Evolutionary conservation across 2,888 invertebrate species (phyloP).

Genomic region (Rhagonycha lutea): DNA sequence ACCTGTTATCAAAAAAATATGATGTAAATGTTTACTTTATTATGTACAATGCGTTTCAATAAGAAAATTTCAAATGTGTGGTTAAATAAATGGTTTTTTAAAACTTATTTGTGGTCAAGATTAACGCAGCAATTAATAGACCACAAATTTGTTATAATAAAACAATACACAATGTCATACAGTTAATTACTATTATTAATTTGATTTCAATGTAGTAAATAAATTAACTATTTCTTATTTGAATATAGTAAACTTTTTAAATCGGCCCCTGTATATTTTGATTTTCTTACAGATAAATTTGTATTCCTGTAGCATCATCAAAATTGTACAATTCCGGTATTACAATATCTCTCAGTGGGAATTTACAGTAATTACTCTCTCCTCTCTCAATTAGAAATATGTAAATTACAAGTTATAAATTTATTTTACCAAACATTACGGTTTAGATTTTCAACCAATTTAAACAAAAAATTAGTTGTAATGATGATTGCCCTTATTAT

Average conservation of each 20-base stretch:
- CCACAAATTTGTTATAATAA: background rate
- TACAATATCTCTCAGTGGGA: background rate
- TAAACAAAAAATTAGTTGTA: background rate
- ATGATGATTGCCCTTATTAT: background rate
- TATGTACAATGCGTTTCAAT: background rate
- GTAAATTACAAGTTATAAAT: background rate
- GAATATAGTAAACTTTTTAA: background rate
- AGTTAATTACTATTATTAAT: background rate
- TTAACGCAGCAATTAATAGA: background rate
- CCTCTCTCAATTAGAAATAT: background rate
- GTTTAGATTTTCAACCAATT: background rate
- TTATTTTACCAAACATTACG: background rate
- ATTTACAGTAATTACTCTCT: background rate
- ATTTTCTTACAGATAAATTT: too few species aligned
- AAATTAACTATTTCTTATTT: background rate
- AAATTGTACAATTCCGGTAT: background rate
- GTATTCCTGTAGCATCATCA: too few species aligned
- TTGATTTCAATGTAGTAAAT: too few species aligned
- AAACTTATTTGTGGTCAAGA: background rate
- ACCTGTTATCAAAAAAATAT: conserved; percentile 11
- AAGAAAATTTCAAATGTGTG: background rate
- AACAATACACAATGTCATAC: background rate
- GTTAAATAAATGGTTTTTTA: background rate
- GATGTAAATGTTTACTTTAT: background rate
- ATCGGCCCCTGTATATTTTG: too few species aligned